Percentiles rank a stretch among this genome's conserved stretches.
These are phyloP conservation scores for Typhlichthys subterraneus DNA, from an alignment of 2,797 vertebrate genomes.

Conservation along the genomic window DNA sequence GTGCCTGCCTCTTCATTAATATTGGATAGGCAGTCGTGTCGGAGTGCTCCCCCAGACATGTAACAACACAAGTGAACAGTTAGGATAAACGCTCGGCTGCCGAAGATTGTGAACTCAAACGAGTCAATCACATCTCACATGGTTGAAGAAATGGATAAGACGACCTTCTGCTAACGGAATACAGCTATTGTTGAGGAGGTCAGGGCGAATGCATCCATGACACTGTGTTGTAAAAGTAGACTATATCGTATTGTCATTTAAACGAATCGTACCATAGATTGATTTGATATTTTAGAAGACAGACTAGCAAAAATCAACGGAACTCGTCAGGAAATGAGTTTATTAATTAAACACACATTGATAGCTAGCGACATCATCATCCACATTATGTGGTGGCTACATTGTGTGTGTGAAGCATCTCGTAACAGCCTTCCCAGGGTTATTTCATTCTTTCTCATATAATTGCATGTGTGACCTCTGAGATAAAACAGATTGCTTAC, in stretches of 20 bases:
- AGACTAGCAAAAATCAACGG: background rate
- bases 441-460: conserved; percentile 23
- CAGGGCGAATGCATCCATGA: too few species aligned
- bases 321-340: background rate
- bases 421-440: conserved; percentile 1
- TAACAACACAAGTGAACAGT: background rate
- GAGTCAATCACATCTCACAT: conserved; percentile 41
- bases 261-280: too few species aligned
- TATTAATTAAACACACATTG: background rate
- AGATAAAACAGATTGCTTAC: conserved; percentile 14
- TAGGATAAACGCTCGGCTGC: conserved; percentile 15
- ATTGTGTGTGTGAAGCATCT: conserved; percentile 24
- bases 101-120: conserved; percentile 27
- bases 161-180: background rate
- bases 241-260: too few species aligned
- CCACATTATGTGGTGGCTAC: background rate
- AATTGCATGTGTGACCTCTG: conserved; percentile 1
- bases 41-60: conserved; percentile 25
- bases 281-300: background rate
- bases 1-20: conserved; percentile 50
- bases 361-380: conserved; percentile 5
- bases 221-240: too few species aligned
- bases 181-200: too few species aligned
- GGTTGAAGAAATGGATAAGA: background rate
- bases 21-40: conserved; percentile 47